Evolutionary conservation across 2,113 vertebrate genomes (phyloP).

Genomic region (Gymnarchus niloticus): DNA sequence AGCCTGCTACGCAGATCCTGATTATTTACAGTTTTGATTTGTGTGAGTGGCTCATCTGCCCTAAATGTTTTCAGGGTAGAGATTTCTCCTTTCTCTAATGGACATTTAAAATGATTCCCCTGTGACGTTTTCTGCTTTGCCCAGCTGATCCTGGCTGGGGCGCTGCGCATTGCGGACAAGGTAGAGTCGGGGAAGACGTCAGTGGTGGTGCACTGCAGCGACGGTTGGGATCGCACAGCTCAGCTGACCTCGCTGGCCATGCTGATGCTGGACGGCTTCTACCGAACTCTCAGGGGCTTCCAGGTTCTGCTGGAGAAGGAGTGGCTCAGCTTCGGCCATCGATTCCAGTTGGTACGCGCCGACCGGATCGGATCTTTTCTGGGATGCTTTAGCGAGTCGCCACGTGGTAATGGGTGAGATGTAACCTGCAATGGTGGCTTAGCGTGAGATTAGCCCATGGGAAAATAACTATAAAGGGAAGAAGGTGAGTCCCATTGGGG

Average conservation of each 20-base stretch:
- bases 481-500: no score
- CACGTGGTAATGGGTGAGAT: no score
- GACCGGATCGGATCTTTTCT: neutral
- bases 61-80: no score
- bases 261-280: conserved; percentile 90
- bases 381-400: no score
- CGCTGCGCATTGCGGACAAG: conserved; percentile 88
- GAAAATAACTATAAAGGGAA: no score
- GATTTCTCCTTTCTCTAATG: no score
- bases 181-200: conserved; percentile 93
- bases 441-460: no score
- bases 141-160: conserved; percentile 87
- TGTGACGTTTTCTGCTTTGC: neutral
- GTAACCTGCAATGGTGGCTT: no score
- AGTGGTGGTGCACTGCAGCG: conserved; percentile 91
- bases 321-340: conserved; percentile 93
- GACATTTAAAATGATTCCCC: no score
- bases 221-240: conserved; percentile 90
- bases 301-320: conserved; percentile 92
- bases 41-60: no score
- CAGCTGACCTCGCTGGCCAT: conserved; percentile 90
- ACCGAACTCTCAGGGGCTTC: conserved; percentile 85
- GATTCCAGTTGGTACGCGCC: conserved; percentile 81
- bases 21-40: no score
- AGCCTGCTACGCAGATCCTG: no score